phyloP scores from a whole-genome alignment of 2,797 vertebrate genomes.

The Psittacula derbiana region DNA sequence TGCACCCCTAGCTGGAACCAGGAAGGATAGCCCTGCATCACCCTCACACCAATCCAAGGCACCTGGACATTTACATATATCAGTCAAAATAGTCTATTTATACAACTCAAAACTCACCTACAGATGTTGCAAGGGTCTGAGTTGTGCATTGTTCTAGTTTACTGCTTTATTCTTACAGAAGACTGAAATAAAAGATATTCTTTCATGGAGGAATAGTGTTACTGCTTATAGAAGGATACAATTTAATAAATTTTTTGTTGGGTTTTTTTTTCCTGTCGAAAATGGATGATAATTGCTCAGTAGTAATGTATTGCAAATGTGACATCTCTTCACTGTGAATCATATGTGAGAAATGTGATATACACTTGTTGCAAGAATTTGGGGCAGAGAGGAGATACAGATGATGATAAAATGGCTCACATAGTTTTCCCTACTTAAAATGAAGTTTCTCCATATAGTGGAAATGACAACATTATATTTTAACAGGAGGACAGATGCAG shows the following conservation, averaged over 20 bases:
- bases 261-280: not conserved
- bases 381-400: not conserved
- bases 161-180: not conserved
- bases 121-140: not conserved
- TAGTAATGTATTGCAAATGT: not conserved
- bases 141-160: not conserved
- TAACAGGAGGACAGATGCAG: not conserved
- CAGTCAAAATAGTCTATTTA: not conserved
- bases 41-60: not conserved
- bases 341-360: not conserved
- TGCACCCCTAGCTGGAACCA: rapidly evolving
- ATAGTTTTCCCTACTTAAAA: not conserved
- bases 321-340: not conserved
- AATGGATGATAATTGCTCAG: not conserved
- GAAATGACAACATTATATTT: not conserved
- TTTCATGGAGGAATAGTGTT: not conserved
- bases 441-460: not conserved
- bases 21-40: not conserved
- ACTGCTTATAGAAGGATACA: not conserved
- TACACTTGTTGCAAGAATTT: not conserved
- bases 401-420: not conserved
- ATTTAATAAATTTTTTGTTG: not conserved
- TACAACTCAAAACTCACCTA: not conserved
- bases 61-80: not conserved
- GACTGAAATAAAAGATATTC: not conserved